Conservation (phyloP, 2,888 invertebrate species). For the Rotaria socialis region DNA sequence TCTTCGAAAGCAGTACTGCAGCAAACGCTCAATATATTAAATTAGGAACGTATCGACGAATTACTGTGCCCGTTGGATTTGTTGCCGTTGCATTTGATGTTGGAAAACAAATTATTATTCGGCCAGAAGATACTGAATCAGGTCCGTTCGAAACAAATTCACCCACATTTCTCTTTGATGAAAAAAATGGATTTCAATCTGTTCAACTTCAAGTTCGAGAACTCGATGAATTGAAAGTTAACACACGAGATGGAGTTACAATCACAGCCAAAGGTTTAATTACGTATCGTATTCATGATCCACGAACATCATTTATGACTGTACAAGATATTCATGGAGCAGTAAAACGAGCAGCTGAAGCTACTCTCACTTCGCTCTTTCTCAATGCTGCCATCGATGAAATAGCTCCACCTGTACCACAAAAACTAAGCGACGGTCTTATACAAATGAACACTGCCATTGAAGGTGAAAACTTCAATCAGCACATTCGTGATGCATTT, state of each 20-base stretch:
- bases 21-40: constrained; percentile 8
- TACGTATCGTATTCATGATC: neutral
- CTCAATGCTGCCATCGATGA: constrained; percentile 24
- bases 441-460: too few relatives aligned
- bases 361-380: neutral
- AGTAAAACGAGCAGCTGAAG: constrained; percentile 32
- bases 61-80: neutral
- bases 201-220: constrained; percentile 11
- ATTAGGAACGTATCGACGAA: neutral
- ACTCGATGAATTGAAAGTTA: neutral
- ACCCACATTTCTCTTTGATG: neutral
- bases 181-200: neutral
- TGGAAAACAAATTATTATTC: constrained; percentile 17
- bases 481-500: constrained; percentile 1
- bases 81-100: constrained; percentile 21
- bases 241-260: neutral
- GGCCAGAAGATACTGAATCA: neutral
- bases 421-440: neutral
- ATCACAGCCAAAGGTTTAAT: neutral
- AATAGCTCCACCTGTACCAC: neutral
- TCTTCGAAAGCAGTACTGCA: neutral
- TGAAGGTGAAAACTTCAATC: neutral
- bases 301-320: constrained; percentile 4
- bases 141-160: constrained; percentile 14
- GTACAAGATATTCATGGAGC: constrained; percentile 32